Conservation (phyloP, 2,888 invertebrate genomes). For the Hirtodrosophila cameraria region DNA sequence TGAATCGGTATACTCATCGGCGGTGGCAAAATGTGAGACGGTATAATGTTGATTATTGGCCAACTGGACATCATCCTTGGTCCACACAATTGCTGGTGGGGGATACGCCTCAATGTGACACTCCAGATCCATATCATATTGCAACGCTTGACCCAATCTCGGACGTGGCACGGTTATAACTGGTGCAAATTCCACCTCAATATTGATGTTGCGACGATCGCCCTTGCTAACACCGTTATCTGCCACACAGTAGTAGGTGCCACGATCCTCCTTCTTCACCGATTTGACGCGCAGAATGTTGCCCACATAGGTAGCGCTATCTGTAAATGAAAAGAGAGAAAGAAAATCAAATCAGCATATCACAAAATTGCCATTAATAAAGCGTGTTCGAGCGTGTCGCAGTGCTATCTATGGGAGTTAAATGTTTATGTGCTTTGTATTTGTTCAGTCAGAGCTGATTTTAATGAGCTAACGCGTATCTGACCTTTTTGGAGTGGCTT, state of each 20-base stretch:
- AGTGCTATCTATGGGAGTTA: conserved; percentile 49
- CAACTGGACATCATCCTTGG: conserved; percentile 92
- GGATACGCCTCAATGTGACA: conserved; percentile 98
- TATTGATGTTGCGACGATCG: conserved; percentile 92
- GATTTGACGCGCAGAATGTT: conserved; percentile 90
- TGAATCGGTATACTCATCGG: conserved; percentile 96
- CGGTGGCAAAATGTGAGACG: conserved; percentile 95
- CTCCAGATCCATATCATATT: conserved; percentile 97
- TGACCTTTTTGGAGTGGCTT: conserved; percentile 63
- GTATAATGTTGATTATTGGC: conserved; percentile 96
- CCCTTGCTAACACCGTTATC: conserved; percentile 95
- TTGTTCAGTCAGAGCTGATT: conserved; percentile 62
- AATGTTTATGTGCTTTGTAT: conserved; percentile 57
- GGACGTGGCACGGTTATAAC: conserved; percentile 93
- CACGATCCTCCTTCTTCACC: conserved; percentile 94
- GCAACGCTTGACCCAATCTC: conserved; percentile 92
- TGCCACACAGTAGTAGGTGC: conserved; percentile 96
- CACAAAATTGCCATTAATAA: conserved; percentile 12
- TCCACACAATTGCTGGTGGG: conserved; percentile 95
- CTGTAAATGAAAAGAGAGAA: conserved; percentile 66
- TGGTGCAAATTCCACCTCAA: conserved; percentile 95
- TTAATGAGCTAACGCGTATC: conserved; percentile 57
- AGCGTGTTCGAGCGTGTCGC: conserved; percentile 48
- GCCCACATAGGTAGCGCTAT: conserved; percentile 87
- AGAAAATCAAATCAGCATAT: too few relatives aligned